phyloP scores from a whole-genome alignment of 2,888 invertebrate species.

The Drosophila kuntzei region DNA sequence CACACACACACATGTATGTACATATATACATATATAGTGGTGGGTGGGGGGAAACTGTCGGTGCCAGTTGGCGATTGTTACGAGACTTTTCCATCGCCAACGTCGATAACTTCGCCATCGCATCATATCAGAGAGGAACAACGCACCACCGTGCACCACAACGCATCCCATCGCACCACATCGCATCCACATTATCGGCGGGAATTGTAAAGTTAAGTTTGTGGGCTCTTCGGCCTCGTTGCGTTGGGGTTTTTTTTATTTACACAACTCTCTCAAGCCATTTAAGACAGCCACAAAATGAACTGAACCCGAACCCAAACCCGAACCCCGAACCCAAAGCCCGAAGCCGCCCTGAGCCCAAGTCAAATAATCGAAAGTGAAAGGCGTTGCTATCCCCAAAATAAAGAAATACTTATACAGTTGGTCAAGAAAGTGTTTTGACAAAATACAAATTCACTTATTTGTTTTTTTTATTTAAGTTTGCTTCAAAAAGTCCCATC shows the following conservation, averaged over 20 bases:
- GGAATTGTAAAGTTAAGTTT: slow-evolving; percentile 36
- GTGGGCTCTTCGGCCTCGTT: not conserved
- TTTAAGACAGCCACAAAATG: slow-evolving; percentile 73
- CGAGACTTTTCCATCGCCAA: slow-evolving; percentile 41
- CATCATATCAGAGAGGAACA: slow-evolving; percentile 27
- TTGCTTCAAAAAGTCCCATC: no score
- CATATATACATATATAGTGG: not conserved
- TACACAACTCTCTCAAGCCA: slow-evolving; percentile 68
- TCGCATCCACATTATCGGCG: slow-evolving; percentile 37
- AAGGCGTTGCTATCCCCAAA: slow-evolving; percentile 29
- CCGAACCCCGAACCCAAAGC: not conserved
- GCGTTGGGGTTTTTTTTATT: slow-evolving; percentile 69
- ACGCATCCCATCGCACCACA: not conserved
- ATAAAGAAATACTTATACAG: slow-evolving; percentile 21
- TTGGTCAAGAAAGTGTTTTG: no score
- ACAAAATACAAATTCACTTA: no score
- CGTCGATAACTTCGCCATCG: slow-evolving; percentile 50
- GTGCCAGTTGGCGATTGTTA: slow-evolving; percentile 76
- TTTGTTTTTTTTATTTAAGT: no score
- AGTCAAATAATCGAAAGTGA: slow-evolving; percentile 48
- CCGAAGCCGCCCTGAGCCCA: slow-evolving; percentile 1
- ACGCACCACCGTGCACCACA: not conserved
- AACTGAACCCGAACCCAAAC: slow-evolving; percentile 43
- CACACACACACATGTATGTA: not conserved
- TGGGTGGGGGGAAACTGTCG: slow-evolving; percentile 20